Conservation (phyloP, 2,113 vertebrate species). For the Anguilla japonica region DNA sequence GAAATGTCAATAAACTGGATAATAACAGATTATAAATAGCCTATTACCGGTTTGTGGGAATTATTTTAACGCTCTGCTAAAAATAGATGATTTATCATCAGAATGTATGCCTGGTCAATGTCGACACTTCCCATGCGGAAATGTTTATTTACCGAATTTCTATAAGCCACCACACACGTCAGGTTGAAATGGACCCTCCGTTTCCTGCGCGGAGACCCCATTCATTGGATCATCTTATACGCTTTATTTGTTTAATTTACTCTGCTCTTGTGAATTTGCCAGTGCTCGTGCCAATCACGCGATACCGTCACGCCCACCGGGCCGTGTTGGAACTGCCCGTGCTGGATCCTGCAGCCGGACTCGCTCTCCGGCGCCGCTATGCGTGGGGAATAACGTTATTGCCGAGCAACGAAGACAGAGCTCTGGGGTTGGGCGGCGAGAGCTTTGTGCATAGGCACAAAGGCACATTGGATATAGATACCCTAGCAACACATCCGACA, state of each 20-base stretch:
- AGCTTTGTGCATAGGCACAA: conserved; percentile 3
- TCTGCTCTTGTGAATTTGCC: background rate
- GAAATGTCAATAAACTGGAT: too few species aligned
- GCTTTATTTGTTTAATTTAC: background rate
- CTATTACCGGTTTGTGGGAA: too few species aligned
- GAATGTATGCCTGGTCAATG: background rate
- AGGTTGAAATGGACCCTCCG: background rate
- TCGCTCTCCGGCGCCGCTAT: conserved; percentile 30
- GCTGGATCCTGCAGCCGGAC: background rate
- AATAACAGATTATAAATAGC: too few species aligned
- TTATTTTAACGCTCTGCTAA: too few species aligned
- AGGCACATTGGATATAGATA: conserved; percentile 25
- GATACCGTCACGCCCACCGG: conserved; percentile 18
- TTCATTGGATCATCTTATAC: conserved; percentile 5
- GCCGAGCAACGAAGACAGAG: conserved; percentile 32
- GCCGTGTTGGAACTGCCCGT: conserved; percentile 25
- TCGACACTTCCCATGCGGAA: background rate
- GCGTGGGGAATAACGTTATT: conserved; percentile 26
- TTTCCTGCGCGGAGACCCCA: background rate
- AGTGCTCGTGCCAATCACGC: conserved; percentile 9
- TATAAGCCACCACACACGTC: background rate
- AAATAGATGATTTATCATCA: background rate
- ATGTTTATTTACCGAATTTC: background rate
- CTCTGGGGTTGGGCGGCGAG: conserved; percentile 15
- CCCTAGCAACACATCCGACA: conserved; percentile 6